A percentile compares a stretch with the other conserved stretches of the same genome.
phyloP scores from a whole-genome alignment of 1,140 invertebrate genomes.

The Limonius californicus region DNA sequence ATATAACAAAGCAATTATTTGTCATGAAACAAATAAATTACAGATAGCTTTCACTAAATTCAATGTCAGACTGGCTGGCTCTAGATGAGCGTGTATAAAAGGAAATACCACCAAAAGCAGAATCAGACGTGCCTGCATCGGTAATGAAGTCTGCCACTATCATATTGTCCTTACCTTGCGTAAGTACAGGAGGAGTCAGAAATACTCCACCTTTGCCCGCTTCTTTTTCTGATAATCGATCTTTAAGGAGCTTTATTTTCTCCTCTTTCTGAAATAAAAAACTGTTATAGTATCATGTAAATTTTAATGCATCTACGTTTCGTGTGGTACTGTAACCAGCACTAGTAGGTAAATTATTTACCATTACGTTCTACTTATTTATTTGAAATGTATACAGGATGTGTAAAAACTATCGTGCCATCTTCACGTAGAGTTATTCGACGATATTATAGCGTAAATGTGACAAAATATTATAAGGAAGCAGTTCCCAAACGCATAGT shows the following conservation, averaged over 20 bases:
- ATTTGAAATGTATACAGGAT: no score
- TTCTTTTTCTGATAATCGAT: slow-evolving; percentile 73
- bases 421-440: no score
- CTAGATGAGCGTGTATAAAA: slow-evolving; percentile 72
- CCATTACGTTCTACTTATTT: no score
- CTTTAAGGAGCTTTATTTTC: slow-evolving; percentile 74
- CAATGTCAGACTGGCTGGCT: slow-evolving; percentile 75
- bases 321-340: no score
- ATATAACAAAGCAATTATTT: neutral
- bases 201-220: slow-evolving; percentile 40
- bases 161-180: slow-evolving; percentile 53
- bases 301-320: no score
- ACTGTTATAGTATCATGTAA: neutral
- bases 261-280: slow-evolving; percentile 77
- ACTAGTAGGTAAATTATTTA: no score
- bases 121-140: slow-evolving; percentile 72
- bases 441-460: no score
- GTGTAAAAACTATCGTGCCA: no score
- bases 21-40: slow-evolving; percentile 47
- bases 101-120: slow-evolving; percentile 64
- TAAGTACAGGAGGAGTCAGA: slow-evolving; percentile 40
- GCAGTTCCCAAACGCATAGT: no score
- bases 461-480: no score
- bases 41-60: slow-evolving; percentile 84
- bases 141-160: slow-evolving; percentile 70